Base-by-base conservation (phyloP, 1,140 invertebrate species). In the Pseudomyrmex flavicornis region DNA sequence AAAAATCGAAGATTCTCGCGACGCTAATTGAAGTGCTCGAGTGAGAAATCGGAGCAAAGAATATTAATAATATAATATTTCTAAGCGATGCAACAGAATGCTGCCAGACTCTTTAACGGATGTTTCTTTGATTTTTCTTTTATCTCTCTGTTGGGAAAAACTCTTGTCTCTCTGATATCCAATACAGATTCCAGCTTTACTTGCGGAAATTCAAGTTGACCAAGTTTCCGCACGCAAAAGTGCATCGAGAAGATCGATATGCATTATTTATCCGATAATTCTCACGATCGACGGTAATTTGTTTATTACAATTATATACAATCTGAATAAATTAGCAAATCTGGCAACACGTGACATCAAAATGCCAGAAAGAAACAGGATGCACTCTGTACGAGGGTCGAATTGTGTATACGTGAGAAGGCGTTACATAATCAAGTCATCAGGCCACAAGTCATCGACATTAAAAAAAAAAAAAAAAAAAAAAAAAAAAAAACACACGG, bases 331-430 rank as follows among this genome's bases (percentile, higher is more conserved):
- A 17, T 17, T 17, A 17, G 17, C 22, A 69, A 26, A 48, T 58
- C 50, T 69, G 63, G 61, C 74, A 46, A 66, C 48, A 54, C 54
- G 20, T 58, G 50, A 12, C 50, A 52, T 59, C 65, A 54, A 26
- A 66, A 61, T 20, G 66, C 66, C 66, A 44, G 66, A 80, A 59
- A 80, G 66, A 80, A 80, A 80, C 76, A 80, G 44, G 66, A 80
- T 80, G 76, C 76, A 80, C 66, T 80, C 66, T 80, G 66, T 80
- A 72, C 48, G 66, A 17, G 13, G n/a, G 46, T 80, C 50, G 22
- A 15, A 0, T 62, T 50, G 44, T 61, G 44, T 80, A 26, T 26
- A 69, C 48, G 65, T 52, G 56, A 63, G 52, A 20, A 15, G n/a
- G 17, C 54, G 8, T 10, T n/a, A 58, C 35, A 69, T 26, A 26